Conservation (phyloP, 2,888 invertebrate genomes). For the Lithophane leautieri region DNA sequence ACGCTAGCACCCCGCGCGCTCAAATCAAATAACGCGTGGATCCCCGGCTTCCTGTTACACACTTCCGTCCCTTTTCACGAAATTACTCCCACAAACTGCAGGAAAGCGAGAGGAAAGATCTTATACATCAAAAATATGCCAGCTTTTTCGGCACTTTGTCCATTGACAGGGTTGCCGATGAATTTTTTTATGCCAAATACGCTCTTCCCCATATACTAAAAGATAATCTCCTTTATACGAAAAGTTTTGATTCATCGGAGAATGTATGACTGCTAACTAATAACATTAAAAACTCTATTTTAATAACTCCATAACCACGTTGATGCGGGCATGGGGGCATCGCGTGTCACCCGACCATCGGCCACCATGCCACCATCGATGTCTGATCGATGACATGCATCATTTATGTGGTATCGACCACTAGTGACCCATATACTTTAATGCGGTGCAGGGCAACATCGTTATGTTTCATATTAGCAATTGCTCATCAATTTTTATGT, state of each 20-base stretch:
- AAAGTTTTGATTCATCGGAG: neutral
- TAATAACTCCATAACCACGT: constrained; percentile 35
- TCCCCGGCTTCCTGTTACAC: too few species aligned
- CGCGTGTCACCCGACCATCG: constrained; percentile 54
- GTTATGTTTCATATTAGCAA: constrained; percentile 9
- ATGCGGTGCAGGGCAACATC: constrained; percentile 12
- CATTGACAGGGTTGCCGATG: rapidly evolving
- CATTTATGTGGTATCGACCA: constrained; percentile 64
- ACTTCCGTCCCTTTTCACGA: too few species aligned
- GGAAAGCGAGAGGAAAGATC: too few species aligned
- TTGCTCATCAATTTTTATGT: neutral
- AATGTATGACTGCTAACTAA: neutral
- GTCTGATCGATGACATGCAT: constrained; percentile 63
- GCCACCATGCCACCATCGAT: constrained; percentile 39
- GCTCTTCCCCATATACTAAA: neutral
- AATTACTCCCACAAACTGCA: too few species aligned
- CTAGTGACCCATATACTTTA: constrained; percentile 56
- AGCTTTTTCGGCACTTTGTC: neutral
- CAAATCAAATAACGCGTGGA: too few species aligned
- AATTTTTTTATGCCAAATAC: neutral
- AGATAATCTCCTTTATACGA: neutral
- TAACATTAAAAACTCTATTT: constrained; percentile 2
- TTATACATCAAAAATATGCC: neutral
- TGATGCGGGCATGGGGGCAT: constrained; percentile 45
- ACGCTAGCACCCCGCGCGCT: too few species aligned